These are phyloP conservation scores for Momotus momota DNA, from an alignment of 2,797 vertebrate species.

Conservation along the genomic window DNA sequence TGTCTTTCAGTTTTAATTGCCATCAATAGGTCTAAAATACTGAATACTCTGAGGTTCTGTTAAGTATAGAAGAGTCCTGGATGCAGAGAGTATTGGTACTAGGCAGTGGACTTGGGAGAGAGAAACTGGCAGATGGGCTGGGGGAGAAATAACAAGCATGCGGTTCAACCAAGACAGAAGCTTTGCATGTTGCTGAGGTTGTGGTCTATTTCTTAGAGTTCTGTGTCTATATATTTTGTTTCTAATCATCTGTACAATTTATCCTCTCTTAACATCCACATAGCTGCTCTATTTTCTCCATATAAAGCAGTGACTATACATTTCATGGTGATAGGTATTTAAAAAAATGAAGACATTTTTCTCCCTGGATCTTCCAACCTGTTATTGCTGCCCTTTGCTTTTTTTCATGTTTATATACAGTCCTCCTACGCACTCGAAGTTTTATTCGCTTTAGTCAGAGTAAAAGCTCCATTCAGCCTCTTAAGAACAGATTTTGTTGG, in stretches of 20 bases:
- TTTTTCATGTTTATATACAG: neutral
- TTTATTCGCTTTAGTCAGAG: neutral
- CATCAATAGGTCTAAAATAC: neutral
- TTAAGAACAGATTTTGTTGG: neutral
- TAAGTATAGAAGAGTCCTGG: neutral
- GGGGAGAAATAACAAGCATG: neutral
- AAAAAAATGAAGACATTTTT: neutral
- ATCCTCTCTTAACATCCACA: neutral
- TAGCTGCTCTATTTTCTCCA: neutral
- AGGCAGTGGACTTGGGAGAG: neutral
- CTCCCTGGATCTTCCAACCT: neutral
- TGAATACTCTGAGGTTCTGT: neutral
- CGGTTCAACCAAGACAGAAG: neutral
- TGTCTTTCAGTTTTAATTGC: neutral
- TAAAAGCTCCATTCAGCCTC: neutral
- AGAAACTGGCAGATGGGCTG: neutral
- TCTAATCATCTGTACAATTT: neutral
- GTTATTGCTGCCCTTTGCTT: neutral
- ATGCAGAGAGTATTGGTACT: neutral
- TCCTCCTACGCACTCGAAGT: neutral
- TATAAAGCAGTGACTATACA: neutral
- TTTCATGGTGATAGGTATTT: neutral
- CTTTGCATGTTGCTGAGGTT: neutral
- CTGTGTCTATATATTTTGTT: neutral
- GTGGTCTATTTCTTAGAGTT: neutral